Evolutionary conservation across 2,888 invertebrate species (phyloP).

Genomic region (Xestobium rufovillosum): DNA sequence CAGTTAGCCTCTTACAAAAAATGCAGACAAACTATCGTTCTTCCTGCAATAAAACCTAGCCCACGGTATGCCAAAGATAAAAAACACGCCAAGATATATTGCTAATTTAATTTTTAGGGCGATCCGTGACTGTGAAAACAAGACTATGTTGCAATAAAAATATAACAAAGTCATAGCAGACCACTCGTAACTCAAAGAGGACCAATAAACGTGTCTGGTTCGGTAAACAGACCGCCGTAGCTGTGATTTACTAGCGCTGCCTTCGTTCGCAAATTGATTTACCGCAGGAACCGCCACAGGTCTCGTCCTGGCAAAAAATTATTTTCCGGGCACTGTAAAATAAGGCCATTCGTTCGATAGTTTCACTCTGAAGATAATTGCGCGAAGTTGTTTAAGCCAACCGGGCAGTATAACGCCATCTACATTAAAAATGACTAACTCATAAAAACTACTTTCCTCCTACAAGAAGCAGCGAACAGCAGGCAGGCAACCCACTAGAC

Average conservation of each 20-base stretch:
- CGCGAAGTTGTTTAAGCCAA: no score
- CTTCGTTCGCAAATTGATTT: constrained; percentile 1
- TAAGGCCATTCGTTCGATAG: no score
- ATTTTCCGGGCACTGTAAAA: no score
- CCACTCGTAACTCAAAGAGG: constrained; percentile 30
- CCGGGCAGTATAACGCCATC: no score
- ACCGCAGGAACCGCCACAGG: not conserved
- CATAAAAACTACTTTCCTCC: no score
- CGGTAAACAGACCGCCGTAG: constrained; percentile 35
- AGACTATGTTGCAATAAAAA: constrained; percentile 31
- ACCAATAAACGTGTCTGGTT: constrained; percentile 33
- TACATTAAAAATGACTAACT: no score
- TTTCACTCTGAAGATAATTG: no score
- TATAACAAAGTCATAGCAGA: constrained; percentile 31
- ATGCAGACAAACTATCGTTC: no score
- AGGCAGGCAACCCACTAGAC: no score
- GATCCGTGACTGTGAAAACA: constrained; percentile 2
- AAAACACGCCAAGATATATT: not conserved
- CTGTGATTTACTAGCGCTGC: constrained; percentile 28
- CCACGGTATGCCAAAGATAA: not conserved
- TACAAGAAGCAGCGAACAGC: no score
- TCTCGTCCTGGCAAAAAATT: constrained; percentile 1
- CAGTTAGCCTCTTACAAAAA: no score
- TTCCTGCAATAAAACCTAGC: no score
- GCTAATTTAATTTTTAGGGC: constrained; percentile 2